These are phyloP conservation scores for Meandrusa payeni DNA, from an alignment of 2,888 invertebrate species.

Conservation along the genomic window DNA sequence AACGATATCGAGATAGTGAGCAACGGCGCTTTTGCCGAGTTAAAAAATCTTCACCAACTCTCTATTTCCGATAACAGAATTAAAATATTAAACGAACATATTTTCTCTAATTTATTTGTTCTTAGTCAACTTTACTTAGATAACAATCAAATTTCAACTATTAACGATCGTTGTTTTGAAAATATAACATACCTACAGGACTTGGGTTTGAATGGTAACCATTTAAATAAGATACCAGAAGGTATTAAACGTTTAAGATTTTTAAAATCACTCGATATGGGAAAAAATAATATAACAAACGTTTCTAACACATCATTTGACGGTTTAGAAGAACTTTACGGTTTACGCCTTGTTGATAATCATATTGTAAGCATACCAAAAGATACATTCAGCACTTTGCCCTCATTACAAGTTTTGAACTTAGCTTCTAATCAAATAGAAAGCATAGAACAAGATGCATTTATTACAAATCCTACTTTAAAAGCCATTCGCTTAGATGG, in stretches of 20 bases:
- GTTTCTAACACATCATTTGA: slow-evolving; percentile 87
- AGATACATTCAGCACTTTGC: slow-evolving; percentile 86
- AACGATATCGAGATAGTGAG: slow-evolving; percentile 86
- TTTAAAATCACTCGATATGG: slow-evolving; percentile 89
- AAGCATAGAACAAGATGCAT: slow-evolving; percentile 88
- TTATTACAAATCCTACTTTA: slow-evolving; percentile 86
- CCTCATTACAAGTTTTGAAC: slow-evolving; percentile 88
- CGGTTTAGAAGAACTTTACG: slow-evolving; percentile 87
- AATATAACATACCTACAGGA: slow-evolving; percentile 90
- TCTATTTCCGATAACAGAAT: slow-evolving; percentile 87
- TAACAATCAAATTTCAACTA: slow-evolving; percentile 84
- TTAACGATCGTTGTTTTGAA: slow-evolving; percentile 86
- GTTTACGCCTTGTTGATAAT: slow-evolving; percentile 90
- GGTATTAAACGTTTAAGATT: slow-evolving; percentile 84
- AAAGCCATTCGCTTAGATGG: slow-evolving; percentile 89
- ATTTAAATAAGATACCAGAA: slow-evolving; percentile 83
- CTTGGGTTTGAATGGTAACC: slow-evolving; percentile 87
- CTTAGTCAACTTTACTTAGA: slow-evolving; percentile 87
- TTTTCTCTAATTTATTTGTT: slow-evolving; percentile 87
- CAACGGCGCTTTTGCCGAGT: slow-evolving; percentile 86
- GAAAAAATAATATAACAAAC: slow-evolving; percentile 87
- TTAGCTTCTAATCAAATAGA: slow-evolving; percentile 89
- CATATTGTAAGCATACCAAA: slow-evolving; percentile 86
- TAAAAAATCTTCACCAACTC: slow-evolving; percentile 88
- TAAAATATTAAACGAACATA: slow-evolving; percentile 83